Base-by-base conservation (phyloP, 2,113 vertebrate species). In the Phrynocephalus versicolor region DNA sequence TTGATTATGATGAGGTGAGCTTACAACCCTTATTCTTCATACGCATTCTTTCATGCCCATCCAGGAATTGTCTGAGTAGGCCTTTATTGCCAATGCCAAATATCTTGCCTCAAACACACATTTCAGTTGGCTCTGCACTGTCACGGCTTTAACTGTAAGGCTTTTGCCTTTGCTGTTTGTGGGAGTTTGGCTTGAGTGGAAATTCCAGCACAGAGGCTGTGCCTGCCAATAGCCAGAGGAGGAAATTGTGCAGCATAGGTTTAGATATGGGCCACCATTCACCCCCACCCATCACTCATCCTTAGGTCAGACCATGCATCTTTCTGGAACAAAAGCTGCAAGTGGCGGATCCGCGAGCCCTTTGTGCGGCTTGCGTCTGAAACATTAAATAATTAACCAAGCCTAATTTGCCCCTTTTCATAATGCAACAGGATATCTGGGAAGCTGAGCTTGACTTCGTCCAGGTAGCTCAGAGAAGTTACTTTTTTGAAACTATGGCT, bases 361-460 rank as follows among this genome's bases (percentile, higher is more conserved):
- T 92, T 91, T 91, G 89, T 91, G 80, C 71, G 57, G 62, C 88
- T 89, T 89, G 87, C 91, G 93, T 91, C 87, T 87, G 85, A 90
- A 88, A 71, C 89, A 86, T 83, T 93, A 91, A 94, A 94, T 93
- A 93, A 94, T 95, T 94, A 86, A 95, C 74, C 69, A 89, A 83
- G 84, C 85, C 89, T 90, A 94, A 93, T 93, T 92, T 37, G 21
- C 91, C 92, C 71, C 76, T 86, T 89, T 88, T 92, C 85, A 91
- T 93, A 92, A 92, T 88, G 88, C 84, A 93, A 33, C 64, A 86
- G 39, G 75, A 69, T 85, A 79, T 78, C 41, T 58, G 90, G n/a
- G 88, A 93, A 94, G 85, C 87, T 2, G 82, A 93, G 89, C 90
- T 88, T 84, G 76, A 41, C 21, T 85, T 81, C 0, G 3, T 82